Base-by-base conservation (phyloP, 2,888 invertebrate species). In the Mimachlamys varia region DNA sequence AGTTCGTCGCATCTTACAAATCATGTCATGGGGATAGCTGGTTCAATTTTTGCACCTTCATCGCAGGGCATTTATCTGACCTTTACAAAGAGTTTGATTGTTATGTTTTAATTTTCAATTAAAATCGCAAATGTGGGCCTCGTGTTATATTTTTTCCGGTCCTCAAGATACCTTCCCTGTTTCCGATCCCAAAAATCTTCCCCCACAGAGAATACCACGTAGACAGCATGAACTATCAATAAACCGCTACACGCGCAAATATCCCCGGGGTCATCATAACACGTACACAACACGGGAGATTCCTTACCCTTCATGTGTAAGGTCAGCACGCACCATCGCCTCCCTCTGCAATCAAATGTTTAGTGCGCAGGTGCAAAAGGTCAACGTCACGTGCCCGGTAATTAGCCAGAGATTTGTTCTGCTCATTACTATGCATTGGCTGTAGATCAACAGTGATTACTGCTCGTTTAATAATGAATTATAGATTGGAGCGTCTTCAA, bases 371-470 rank as follows among this genome's bases (percentile, higher is more conserved):
- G 33, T 76, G 76, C 33, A 76, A 33, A 33, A 76, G 76, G 76
- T 33, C 76, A 76, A 15, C 27, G 76, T 76, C 76, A 76, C 76
- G 76, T 76, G 76, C 76, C 10, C 33, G 33, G 76, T 76, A 76
- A 76, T 76, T 76, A 76, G 76, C 76, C 76, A 76, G 76, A 76
- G 76, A 76, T 76, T 76, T 76, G 76, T 76, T 76, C 76, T 76
- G 76, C 76, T 76, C 76, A 76, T 76, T 76, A 76, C 33, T 76
- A 76, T 76, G 76, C 76, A 76, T 76, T 76, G 76, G 76, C 15
- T 33, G 76, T 76, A 76, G 76, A 76, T 76, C 33, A 76, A 33
- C 76, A 33, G 76, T 76, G 76, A 76, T 76, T 76, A 76, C 76
- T 76, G 33, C 76, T 76, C 76, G 76, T 76, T 76, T 76, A 33